Conservation (phyloP, 1,140 invertebrate species). For the Brachionus paranguensis region DNA sequence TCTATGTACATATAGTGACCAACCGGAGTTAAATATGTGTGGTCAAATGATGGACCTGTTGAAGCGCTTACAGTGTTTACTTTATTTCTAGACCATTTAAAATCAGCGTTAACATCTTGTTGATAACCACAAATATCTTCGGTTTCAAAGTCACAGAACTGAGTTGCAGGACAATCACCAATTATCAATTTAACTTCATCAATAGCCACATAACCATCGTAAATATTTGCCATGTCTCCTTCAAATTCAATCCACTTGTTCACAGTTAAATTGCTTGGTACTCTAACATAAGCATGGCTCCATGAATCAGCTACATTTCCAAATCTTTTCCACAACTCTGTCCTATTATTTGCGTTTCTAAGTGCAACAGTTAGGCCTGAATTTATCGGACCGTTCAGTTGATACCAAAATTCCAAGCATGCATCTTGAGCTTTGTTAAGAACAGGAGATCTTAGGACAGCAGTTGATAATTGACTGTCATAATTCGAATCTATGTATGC, state of each 20-base stretch:
- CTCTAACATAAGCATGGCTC: constrained; percentile 30
- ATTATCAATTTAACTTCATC: constrained; percentile 31
- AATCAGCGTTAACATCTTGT: constrained; percentile 67
- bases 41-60: constrained; percentile 63
- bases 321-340: constrained; percentile 3
- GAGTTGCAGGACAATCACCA: constrained; percentile 37
- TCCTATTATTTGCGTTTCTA: background rate
- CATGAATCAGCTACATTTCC: constrained; percentile 16
- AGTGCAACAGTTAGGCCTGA: background rate
- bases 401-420: constrained; percentile 39
- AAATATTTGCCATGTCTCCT: constrained; percentile 16
- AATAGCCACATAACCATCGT: constrained; percentile 34
- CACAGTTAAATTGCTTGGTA: background rate
- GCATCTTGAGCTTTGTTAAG: background rate
- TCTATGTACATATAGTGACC: constrained; percentile 40
- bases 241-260: constrained; percentile 16
- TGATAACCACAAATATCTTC: constrained; percentile 66
- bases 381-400: background rate
- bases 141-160: constrained; percentile 66
- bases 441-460: background rate
- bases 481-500: constrained; percentile 1
- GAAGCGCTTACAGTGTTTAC: constrained; percentile 60
- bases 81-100: constrained; percentile 67
- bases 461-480: background rate
- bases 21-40: constrained; percentile 28